phyloP scores from a whole-genome alignment of 2,113 vertebrate genomes.

The Nipponia nippon region DNA sequence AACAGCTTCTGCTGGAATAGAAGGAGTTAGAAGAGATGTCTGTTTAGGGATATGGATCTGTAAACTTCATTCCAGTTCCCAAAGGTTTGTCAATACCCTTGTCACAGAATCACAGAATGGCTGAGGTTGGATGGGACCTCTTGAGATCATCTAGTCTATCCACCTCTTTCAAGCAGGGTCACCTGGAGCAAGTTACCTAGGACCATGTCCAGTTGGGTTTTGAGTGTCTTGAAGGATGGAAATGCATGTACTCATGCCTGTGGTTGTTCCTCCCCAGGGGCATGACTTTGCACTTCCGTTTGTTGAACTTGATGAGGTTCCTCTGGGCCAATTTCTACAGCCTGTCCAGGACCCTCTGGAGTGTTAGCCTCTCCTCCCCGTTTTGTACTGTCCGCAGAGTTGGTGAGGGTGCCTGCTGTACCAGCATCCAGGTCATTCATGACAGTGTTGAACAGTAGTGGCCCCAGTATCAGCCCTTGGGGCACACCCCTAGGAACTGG shows the following conservation, averaged over 20 bases:
- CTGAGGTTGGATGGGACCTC: neutral
- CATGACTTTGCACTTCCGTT: neutral
- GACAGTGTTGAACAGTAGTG: neutral
- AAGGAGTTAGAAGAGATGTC: neutral
- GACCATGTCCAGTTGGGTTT: neutral
- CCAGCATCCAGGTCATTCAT: neutral
- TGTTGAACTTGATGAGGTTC: neutral
- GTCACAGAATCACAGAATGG: neutral
- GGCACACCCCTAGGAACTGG: neutral
- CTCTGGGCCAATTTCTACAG: neutral
- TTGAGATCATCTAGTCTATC: neutral
- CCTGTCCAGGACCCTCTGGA: neutral
- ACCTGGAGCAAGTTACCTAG: neutral
- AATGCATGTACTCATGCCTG: neutral
- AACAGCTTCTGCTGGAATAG: neutral
- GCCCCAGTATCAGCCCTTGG: neutral
- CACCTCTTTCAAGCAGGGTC: neutral
- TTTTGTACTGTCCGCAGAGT: neutral
- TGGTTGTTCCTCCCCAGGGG: neutral
- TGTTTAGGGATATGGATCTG: neutral
- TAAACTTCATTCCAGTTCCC: neutral
- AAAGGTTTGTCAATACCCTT: neutral
- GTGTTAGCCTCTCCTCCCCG: neutral
- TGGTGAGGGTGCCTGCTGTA: neutral
- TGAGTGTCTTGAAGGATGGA: neutral